Conservation (phyloP, 1,140 invertebrate genomes). For the Coenobita brevimanus region DNA sequence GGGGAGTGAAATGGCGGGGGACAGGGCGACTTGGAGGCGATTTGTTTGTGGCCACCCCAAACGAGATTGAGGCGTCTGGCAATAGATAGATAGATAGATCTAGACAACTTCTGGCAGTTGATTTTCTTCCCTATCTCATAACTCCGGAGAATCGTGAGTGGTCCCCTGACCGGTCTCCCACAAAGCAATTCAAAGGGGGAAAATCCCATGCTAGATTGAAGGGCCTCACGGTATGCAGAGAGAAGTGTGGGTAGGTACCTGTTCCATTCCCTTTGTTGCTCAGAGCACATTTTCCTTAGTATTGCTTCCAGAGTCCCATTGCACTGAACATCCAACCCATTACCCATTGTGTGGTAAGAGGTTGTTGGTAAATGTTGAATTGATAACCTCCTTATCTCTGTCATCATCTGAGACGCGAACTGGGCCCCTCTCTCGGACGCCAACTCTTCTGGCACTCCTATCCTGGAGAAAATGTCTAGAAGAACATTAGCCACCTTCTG, state of each 20-base stretch:
- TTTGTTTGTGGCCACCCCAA: too few species aligned
- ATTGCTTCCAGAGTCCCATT: not conserved
- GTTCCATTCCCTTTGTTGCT: not conserved
- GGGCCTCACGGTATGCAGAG: not conserved
- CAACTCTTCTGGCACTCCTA: not conserved
- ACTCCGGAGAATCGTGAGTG: not conserved
- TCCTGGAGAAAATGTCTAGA: not conserved
- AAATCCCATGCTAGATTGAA: not conserved
- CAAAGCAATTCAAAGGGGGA: slow-evolving; percentile 4
- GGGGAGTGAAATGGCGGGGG: too few species aligned
- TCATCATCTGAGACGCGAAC: not conserved
- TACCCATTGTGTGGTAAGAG: not conserved
- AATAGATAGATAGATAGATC: not conserved
- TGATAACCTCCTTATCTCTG: not conserved
- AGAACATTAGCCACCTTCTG: not conserved
- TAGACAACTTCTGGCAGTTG: not conserved
- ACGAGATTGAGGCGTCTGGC: too few species aligned
- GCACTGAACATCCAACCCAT: not conserved
- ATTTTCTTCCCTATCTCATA: not conserved
- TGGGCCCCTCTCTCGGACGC: not conserved
- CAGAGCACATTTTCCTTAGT: not conserved
- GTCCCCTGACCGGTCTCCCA: not conserved
- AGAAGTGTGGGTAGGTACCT: not conserved
- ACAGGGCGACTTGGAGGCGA: too few species aligned
- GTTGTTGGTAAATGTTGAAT: not conserved